Evolutionary conservation across 2,113 vertebrate species (phyloP).

Genomic region (Poeciliopsis prolifica): DNA sequence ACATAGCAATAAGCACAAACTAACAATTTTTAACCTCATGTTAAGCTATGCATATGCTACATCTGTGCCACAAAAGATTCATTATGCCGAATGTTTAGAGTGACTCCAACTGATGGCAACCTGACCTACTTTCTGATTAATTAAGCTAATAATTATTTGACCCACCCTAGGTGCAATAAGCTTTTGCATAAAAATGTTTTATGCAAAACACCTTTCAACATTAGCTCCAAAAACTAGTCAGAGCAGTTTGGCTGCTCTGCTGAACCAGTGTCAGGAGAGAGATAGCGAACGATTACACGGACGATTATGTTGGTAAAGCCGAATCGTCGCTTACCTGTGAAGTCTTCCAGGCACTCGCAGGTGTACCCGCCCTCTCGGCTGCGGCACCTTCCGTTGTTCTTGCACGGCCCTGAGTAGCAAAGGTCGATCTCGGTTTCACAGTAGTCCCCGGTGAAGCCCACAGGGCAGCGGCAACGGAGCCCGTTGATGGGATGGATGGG

Average conservation of each 20-base stretch:
- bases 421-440: constrained; percentile 97
- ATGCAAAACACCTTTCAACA: constrained; percentile 45
- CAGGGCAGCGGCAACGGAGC: constrained; percentile 91
- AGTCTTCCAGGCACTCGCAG: constrained; percentile 91
- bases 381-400: constrained; percentile 87
- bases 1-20: neutral
- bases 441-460: constrained; percentile 93
- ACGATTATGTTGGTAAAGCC: no score
- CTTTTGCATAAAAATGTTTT: neutral
- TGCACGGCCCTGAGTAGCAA: constrained; percentile 94
- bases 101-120: neutral
- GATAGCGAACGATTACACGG: neutral
- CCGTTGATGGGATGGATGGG: constrained; percentile 96
- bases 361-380: constrained; percentile 94
- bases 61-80: neutral
- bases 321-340: constrained; percentile 85
- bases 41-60: neutral
- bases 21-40: neutral
- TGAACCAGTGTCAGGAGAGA: neutral
- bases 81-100: neutral
- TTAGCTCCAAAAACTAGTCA: constrained; percentile 41
- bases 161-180: no score
- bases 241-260: constrained; percentile 40
- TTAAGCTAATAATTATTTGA: neutral
- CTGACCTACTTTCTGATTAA: neutral